phyloP scores from a whole-genome alignment of 92 coral and sea anemone species.

The Diadumene lineata region DNA sequence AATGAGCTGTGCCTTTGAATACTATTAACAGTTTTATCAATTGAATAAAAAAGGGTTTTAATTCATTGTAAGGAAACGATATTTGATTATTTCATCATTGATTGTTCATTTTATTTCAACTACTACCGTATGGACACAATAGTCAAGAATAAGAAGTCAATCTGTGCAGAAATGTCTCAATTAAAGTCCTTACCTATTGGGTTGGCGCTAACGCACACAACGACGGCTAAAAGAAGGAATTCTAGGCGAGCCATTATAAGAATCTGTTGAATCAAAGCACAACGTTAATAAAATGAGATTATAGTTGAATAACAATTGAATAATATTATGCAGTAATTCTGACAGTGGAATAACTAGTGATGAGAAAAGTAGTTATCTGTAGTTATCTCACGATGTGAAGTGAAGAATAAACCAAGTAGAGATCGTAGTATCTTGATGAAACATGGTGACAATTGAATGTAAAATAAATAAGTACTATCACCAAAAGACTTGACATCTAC shows the following conservation, averaged over 20 bases:
- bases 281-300: background rate
- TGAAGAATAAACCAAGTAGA: background rate
- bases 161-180: background rate
- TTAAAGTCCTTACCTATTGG: slow-evolving; percentile 61
- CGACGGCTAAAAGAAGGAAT: slow-evolving; percentile 70
- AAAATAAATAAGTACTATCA: background rate
- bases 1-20: background rate
- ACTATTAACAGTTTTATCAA: no score
- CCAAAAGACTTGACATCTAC: background rate
- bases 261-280: slow-evolving; percentile 27
- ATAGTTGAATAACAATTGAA: background rate
- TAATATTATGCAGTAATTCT: background rate
- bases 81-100: no score
- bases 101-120: background rate
- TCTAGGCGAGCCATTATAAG: slow-evolving; percentile 78
- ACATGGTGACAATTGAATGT: background rate
- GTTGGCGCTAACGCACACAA: slow-evolving; percentile 85
- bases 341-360: background rate
- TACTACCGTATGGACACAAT: background rate
- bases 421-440: background rate
- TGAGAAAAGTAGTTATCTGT: background rate
- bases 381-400: background rate
- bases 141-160: background rate
- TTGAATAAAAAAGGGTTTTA: no score
- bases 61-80: no score